phyloP scores from a whole-genome alignment of 2,113 vertebrate genomes.

The Pelecanoides urinatrix region DNA sequence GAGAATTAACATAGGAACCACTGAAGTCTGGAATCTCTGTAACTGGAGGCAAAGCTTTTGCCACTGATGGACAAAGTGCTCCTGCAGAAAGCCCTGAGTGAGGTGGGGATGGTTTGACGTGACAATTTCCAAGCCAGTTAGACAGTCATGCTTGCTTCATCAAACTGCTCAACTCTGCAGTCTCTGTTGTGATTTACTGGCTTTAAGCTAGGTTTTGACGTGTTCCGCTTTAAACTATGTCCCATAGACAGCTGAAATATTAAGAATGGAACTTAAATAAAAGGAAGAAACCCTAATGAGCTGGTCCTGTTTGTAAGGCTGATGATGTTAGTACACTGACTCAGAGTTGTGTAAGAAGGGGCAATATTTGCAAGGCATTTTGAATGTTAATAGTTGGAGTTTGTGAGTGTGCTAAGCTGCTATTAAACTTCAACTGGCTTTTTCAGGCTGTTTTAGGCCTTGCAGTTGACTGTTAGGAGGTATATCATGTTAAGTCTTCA shows the following conservation, averaged over 20 bases:
- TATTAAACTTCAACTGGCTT: neutral
- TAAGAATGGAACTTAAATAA: neutral
- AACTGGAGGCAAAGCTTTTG: neutral
- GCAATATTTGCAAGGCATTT: neutral
- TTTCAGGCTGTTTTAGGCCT: neutral
- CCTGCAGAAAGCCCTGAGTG: neutral
- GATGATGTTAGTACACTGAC: fast-evolving
- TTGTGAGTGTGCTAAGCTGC: neutral
- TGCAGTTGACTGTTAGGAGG: neutral
- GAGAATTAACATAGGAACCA: neutral
- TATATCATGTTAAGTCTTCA: neutral
- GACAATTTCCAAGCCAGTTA: fast-evolving
- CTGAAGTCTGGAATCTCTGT: neutral
- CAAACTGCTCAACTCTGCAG: fast-evolving
- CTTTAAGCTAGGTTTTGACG: too few relatives aligned
- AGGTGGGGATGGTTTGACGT: neutral
- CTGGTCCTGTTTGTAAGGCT: too few relatives aligned
- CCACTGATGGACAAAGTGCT: too few relatives aligned
- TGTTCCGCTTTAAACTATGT: neutral
- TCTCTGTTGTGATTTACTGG: neutral
- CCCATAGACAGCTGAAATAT: neutral
- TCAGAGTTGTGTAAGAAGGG: neutral
- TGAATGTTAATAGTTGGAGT: neutral
- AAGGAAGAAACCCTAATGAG: neutral
- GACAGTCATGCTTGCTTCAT: fast-evolving